Evolutionary conservation across 2,888 invertebrate genomes (phyloP), one percentile per base, ranked within the genome.

Genomic region (Dyspetes luteomarginatus): DNA sequence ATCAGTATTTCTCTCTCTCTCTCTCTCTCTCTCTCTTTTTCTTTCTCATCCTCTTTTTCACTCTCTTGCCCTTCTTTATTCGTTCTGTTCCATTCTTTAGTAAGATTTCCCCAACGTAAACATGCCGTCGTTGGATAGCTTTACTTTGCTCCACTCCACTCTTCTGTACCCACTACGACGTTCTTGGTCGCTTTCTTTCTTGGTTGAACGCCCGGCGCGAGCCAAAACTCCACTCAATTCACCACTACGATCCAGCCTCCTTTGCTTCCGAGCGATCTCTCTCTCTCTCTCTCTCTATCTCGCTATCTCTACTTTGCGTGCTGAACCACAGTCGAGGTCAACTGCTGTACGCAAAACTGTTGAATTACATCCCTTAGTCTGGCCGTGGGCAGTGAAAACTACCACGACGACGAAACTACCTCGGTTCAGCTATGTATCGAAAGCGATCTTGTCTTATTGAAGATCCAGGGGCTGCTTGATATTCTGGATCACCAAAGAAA

Each of bases 101-200:
- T 88, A 86, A 89, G 90, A 90, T 90, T 90, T 91, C 89, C 91
- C 90, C 88, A 90, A 90, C 85, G 90, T 90, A 90, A 91, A 91
- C 89, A 90, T 87, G 85, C 80, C 84, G 60, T 55, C 55, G 15
- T 67, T 76, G 43, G 62, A 75, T 67, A 60, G 73, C 80, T 60
- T 60, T 72, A 81, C 81, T 72, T 67, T 78, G 74, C 48, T 71
- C 81, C 77, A 81, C 75, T 82, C 82, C 82, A 81, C 81, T 81
- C 78, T 78, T 67, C 78, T 80, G 81, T 79, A 81, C 74, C 71
- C 65, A 67, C 79, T 69, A 55, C 73, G 62, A 82, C 75, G 72
- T 56, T 75, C 75, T 58, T 55, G 62, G 52, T 83, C 73, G 56
- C 52, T 74, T 65, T 62, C 64, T 60, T 74, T 74, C 71, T 71